Conservation (phyloP, 2,113 vertebrate genomes). For the Balaenoptera acutorostrata region DNA sequence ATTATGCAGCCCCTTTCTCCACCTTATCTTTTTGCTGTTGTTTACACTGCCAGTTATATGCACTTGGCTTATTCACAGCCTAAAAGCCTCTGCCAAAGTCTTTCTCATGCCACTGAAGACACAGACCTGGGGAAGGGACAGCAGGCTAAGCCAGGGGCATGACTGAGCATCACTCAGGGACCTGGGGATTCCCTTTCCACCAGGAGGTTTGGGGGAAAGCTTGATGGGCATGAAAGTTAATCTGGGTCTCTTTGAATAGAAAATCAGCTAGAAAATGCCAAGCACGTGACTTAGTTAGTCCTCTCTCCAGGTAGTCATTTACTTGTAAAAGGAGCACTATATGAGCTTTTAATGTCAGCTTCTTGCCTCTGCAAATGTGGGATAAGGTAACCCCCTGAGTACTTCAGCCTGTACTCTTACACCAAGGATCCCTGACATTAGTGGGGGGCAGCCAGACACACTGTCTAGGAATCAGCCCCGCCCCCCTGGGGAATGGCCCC, state of each 20-base stretch:
- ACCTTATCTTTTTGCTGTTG: neutral
- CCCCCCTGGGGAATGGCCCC: neutral
- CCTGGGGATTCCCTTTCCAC: neutral
- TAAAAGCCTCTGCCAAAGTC: neutral
- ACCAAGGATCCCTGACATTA: neutral
- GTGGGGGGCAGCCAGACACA: neutral
- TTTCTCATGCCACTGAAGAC: neutral
- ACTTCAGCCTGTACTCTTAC: neutral
- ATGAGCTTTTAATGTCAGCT: constrained; percentile 18
- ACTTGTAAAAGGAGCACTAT: neutral
- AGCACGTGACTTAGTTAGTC: neutral
- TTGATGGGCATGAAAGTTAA: neutral
- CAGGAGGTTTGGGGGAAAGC: neutral
- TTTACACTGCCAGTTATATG: neutral
- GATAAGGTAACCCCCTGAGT: neutral
- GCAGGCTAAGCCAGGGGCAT: neutral
- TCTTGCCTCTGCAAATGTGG: neutral
- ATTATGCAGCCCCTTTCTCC: neutral
- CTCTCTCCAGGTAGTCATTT: neutral
- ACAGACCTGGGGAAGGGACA: neutral
- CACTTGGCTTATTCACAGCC: neutral
- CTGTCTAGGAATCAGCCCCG: neutral
- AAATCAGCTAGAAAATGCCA: constrained; percentile 27
- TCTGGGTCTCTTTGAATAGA: constrained; percentile 1
- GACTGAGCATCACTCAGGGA: neutral